Conservation (phyloP, 1,140 invertebrate genomes). For the Meloidogyne floridensis region DNA sequence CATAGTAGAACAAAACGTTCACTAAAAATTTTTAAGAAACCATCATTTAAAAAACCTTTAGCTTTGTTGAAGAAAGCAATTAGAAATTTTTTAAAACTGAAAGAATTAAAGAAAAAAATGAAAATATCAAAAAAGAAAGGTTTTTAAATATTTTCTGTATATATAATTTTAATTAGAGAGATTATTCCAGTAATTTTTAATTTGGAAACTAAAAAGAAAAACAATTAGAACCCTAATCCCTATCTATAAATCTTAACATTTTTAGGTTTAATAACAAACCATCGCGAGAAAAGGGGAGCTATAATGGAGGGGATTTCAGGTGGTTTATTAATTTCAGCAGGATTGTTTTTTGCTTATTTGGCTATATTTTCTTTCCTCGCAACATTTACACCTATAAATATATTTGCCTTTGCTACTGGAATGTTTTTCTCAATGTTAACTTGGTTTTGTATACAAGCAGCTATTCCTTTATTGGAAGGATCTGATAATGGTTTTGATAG, state of each 20-base stretch:
- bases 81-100: conserved; percentile 2
- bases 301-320: not conserved
- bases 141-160: not conserved
- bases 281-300: not conserved
- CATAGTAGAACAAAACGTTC: not conserved
- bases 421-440: conserved; percentile 7
- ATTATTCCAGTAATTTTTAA: too few species aligned
- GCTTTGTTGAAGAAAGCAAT: conserved; percentile 1
- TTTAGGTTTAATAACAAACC: not conserved
- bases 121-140: not conserved
- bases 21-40: not conserved
- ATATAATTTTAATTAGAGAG: too few species aligned
- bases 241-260: not conserved
- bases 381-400: conserved; percentile 3
- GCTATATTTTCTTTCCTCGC: not conserved
- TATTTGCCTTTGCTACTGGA: conserved; percentile 5
- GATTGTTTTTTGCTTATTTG: not conserved
- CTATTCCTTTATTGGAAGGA: not conserved
- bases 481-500: not conserved
- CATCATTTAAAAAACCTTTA: not conserved
- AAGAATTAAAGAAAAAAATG: not conserved
- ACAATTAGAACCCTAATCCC: too few species aligned
- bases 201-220: too few species aligned
- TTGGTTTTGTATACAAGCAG: conserved; percentile 3
- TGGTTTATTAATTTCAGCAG: not conserved